Evolutionary conservation across 2,113 vertebrate genomes (phyloP).

Genomic region (Oreochromis niloticus): DNA sequence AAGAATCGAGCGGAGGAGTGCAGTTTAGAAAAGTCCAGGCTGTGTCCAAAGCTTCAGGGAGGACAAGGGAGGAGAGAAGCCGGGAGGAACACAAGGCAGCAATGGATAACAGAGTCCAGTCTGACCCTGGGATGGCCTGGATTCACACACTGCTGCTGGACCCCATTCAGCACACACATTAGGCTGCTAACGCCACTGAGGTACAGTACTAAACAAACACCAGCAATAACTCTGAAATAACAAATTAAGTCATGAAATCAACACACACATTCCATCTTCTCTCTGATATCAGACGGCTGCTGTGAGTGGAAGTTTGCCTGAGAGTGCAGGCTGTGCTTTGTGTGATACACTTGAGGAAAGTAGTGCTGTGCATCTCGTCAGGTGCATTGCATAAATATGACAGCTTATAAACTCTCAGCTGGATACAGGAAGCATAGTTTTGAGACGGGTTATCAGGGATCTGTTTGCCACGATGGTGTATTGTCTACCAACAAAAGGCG

Average conservation of each 20-base stretch:
- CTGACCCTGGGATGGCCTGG: conserved; percentile 62
- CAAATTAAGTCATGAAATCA: neutral
- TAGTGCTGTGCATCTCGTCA: conserved; percentile 1
- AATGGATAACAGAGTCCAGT: conserved; percentile 66
- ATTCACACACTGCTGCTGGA: conserved; percentile 64
- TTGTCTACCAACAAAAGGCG: neutral
- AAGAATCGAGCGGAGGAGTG: neutral
- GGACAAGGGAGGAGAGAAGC: conserved; percentile 29
- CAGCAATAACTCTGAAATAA: neutral
- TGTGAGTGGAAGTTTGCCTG: neutral
- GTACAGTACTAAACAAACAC: conserved; percentile 53
- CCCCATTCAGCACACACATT: conserved; percentile 53
- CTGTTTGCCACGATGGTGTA: neutral
- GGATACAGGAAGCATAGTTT: neutral
- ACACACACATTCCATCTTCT: neutral
- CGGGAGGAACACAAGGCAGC: conserved; percentile 66
- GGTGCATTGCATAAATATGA: conserved; percentile 26
- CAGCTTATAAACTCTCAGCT: neutral
- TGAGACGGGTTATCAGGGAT: neutral
- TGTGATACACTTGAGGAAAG: neutral
- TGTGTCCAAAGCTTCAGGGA: neutral
- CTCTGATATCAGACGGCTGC: neutral
- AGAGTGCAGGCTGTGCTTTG: neutral
- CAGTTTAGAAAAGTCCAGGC: neutral
- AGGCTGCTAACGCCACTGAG: conserved; percentile 62